These are phyloP conservation scores for Platypus cylindrus DNA, from an alignment of 2,888 invertebrate species.

Conservation along the genomic window DNA sequence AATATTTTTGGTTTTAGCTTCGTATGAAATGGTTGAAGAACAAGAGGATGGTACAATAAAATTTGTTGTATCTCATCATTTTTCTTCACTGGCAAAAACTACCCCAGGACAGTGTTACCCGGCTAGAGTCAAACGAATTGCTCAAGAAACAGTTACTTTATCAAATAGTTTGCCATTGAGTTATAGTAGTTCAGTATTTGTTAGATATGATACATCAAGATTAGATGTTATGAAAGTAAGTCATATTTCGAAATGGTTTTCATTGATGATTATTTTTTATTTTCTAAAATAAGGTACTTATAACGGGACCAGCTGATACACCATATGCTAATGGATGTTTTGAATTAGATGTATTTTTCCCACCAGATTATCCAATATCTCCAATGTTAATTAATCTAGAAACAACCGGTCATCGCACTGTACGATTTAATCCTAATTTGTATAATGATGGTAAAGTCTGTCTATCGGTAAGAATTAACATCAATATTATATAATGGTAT, in stretches of 20 bases:
- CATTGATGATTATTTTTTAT: background rate
- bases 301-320: slow-evolving; percentile 69
- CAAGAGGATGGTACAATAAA: slow-evolving; percentile 57
- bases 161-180: slow-evolving; percentile 86
- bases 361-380: slow-evolving; percentile 51
- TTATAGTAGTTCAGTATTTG: slow-evolving; percentile 88
- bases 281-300: slow-evolving; percentile 13
- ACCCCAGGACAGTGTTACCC: slow-evolving; percentile 80
- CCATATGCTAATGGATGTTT: slow-evolving; percentile 89
- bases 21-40: slow-evolving; percentile 85
- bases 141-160: slow-evolving; percentile 89
- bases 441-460: slow-evolving; percentile 94
- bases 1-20: slow-evolving; percentile 44
- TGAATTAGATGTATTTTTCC: slow-evolving; percentile 84
- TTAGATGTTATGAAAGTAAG: slow-evolving; percentile 93
- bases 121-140: slow-evolving; percentile 77
- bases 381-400: slow-evolving; percentile 86
- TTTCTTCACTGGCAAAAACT: slow-evolving; percentile 74
- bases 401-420: slow-evolving; percentile 78
- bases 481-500: too few species aligned
- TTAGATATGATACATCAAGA: slow-evolving; percentile 85
- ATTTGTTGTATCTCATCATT: slow-evolving; percentile 82
- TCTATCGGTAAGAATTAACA: slow-evolving; percentile 58
- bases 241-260: slow-evolving; percentile 44
- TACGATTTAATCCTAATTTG: slow-evolving; percentile 86